Evolutionary conservation across 1,140 invertebrate species (phyloP), one percentile per base, ranked within the genome.

Genomic region (Andrena cerasifolii): DNA sequence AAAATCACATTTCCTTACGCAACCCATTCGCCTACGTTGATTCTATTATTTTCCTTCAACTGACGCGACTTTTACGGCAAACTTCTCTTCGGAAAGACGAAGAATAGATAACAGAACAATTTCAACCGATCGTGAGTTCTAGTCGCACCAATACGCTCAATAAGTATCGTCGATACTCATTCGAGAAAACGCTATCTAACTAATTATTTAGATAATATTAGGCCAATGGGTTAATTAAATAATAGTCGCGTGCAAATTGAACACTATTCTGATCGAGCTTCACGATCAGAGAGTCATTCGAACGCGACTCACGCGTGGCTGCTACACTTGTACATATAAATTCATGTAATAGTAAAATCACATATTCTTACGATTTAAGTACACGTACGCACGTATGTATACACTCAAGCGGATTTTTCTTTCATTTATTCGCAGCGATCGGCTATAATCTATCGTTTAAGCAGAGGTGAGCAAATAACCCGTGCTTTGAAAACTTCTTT

Each of bases 331-430:
- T 72, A 53, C 75, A 36, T 70, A 70, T 47, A 24, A 65, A 40
- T 54, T 83, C 62, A 28, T 54, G 70, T 84, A 84, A 84, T 73
- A 84, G 51, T 84, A 84, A 80, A 79, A 84, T 84, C 83, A 84
- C 82, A 80, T 84, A 31, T 59, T 56, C 72, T 84, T 84, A 82
- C 21, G 45, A 63, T 68, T 83, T 73, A 79, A 83, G 65, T 83
- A 75, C 65, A 70, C 72, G 62, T 71, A 75, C 5, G 62, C 36
- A 40, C 51, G 43, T 59, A 49, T 56, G 59, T 75, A 47, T 53
- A 82, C 49, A 67, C 62, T 79, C 45, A 67, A 78, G 62, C 65
- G 21, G 31, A 68, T 47, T 43, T 36, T 67, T 73, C n/a, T 71
- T 45, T 73, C 31, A 36, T 68, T 71, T 78, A 21, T 28, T 70